These are phyloP conservation scores for Stichopus chloronotus DNA, from an alignment of 35 echinoderm and acorn worm genomes.

Conservation along the genomic window DNA sequence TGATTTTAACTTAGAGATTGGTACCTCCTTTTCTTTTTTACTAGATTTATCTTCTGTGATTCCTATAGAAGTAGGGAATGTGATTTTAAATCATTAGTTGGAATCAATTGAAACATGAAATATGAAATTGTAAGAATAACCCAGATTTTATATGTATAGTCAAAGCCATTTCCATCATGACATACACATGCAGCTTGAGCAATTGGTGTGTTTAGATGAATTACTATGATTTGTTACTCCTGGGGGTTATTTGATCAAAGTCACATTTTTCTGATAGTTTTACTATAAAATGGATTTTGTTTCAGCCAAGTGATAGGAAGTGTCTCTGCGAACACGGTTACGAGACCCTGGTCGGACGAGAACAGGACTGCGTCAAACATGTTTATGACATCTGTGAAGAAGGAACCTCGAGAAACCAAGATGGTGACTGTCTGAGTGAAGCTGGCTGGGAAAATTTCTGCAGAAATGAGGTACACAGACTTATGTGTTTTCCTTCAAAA, in stretches of 20 bases:
- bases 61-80: too few species aligned
- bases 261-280: too few species aligned
- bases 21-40: background rate
- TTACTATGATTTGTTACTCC: too few species aligned
- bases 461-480: conserved; percentile 65
- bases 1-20: background rate
- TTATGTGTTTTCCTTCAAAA: too few species aligned
- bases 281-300: background rate
- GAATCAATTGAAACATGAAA: too few species aligned
- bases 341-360: conserved; percentile 65
- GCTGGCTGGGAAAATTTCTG: conserved; percentile 85
- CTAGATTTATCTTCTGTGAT: background rate
- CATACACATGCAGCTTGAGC: too few species aligned
- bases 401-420: conserved; percentile 80
- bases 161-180: too few species aligned
- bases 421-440: conserved; percentile 75
- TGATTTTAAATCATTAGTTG: too few species aligned
- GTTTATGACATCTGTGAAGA: conserved; percentile 84
- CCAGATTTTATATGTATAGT: too few species aligned
- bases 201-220: too few species aligned
- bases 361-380: conserved; percentile 86
- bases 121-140: too few species aligned
- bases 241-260: too few species aligned
- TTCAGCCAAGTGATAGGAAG: conserved; percentile 85
- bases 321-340: conserved; percentile 90